A percentile compares a stretch with the other conserved stretches of the same genome.
Conservation (phyloP, 2,113 vertebrate genomes). For the Platysternon megacephalum region DNA sequence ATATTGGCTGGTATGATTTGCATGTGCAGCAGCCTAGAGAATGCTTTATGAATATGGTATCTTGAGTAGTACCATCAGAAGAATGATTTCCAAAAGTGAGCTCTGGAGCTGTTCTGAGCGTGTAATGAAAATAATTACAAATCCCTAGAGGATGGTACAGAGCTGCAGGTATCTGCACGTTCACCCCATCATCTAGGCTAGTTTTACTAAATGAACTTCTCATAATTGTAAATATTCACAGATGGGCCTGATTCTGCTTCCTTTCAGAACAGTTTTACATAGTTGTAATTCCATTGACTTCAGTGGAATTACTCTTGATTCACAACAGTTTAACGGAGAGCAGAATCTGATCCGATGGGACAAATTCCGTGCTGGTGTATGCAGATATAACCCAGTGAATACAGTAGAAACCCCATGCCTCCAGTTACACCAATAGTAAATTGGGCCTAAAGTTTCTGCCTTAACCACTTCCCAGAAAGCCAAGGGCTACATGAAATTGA, state of each 20-base stretch:
- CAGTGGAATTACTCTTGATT: background rate
- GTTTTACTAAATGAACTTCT: background rate
- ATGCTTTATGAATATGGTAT: background rate
- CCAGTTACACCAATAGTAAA: background rate
- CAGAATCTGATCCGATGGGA: background rate
- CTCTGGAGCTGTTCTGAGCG: background rate
- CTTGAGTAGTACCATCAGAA: background rate
- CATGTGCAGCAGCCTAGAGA: background rate
- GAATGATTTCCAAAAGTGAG: background rate
- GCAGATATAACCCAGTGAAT: background rate
- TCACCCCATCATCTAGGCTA: background rate
- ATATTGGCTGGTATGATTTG: background rate
- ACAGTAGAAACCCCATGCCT: background rate
- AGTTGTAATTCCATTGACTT: background rate
- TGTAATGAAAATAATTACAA: background rate
- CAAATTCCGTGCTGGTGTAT: no score
- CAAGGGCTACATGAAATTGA: background rate
- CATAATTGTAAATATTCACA: background rate
- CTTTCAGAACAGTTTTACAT: background rate
- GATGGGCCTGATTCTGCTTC: no score
- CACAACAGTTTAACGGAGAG: background rate
- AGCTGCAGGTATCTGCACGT: background rate
- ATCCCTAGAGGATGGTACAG: background rate
- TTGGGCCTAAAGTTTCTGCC: background rate
- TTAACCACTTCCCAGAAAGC: background rate